These are phyloP conservation scores for Macrophya annulata DNA, from an alignment of 2,888 invertebrate genomes.

Conservation along the genomic window DNA sequence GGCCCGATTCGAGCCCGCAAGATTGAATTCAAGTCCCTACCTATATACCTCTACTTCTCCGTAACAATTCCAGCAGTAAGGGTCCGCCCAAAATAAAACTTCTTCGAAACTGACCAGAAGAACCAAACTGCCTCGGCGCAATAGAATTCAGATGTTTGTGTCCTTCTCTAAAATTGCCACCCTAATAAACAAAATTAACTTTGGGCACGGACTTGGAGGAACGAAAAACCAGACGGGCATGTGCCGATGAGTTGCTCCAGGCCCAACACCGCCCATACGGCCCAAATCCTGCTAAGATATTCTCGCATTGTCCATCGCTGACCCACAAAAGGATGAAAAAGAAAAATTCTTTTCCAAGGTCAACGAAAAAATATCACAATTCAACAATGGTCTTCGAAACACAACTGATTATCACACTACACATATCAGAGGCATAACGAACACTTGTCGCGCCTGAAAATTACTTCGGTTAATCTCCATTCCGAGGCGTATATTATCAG, in stretches of 20 bases:
- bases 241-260: conserved; percentile 34
- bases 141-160: conserved; percentile 19
- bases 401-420: neutral
- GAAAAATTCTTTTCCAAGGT: neutral
- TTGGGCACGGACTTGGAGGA: conserved; percentile 61
- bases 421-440: neutral
- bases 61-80: conserved; percentile 67
- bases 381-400: neutral
- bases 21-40: conserved; percentile 53
- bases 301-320: conserved; percentile 25
- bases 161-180: conserved; percentile 47
- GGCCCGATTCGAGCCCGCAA: conserved; percentile 32
- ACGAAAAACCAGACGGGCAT: conserved; percentile 65
- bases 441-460: neutral
- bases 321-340: conserved; percentile 32
- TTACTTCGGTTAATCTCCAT: neutral
- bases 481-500: neutral
- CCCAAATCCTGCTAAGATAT: conserved; percentile 27
- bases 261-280: conserved; percentile 39
- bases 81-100: conserved; percentile 70
- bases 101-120: conserved; percentile 64
- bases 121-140: conserved; percentile 59
- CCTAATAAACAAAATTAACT: conserved; percentile 71
- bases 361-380: conserved; percentile 15
- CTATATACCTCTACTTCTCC: conserved; percentile 67